These are phyloP conservation scores for Thysanoteuthis rhombus DNA, from an alignment of 2,888 invertebrate genomes.

Conservation along the genomic window DNA sequence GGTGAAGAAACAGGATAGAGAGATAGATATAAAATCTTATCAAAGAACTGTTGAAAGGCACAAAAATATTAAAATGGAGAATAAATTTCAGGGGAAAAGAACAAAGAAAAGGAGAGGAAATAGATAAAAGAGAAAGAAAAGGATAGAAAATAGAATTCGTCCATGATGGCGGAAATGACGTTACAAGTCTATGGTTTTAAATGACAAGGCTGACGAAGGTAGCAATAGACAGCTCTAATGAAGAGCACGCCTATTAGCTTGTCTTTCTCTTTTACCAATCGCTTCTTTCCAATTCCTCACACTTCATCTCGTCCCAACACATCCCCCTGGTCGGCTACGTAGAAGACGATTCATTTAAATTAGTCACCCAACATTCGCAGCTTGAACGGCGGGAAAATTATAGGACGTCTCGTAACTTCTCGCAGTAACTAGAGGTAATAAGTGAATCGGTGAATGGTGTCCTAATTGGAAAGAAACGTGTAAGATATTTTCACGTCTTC, in stretches of 20 bases:
- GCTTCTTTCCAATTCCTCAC: not conserved
- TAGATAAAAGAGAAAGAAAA: not conserved
- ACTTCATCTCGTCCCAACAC: not conserved
- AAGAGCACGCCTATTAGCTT: not conserved
- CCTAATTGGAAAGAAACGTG: not conserved
- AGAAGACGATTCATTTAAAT: not conserved
- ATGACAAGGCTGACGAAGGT: not conserved
- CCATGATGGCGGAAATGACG: not conserved
- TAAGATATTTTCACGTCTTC: not conserved
- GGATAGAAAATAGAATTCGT: not conserved
- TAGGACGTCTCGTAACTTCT: not conserved
- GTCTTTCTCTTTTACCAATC: not conserved
- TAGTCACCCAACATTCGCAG: not conserved
- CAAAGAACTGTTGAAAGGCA: too few relatives aligned
- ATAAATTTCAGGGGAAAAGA: not conserved
- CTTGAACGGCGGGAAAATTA: conserved; percentile 12
- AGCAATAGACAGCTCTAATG: not conserved
- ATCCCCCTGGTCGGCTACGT: not conserved
- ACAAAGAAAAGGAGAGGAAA: not conserved
- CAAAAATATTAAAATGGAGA: too few relatives aligned
- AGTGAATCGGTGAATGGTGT: not conserved
- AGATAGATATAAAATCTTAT: too few relatives aligned
- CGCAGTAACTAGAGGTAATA: not conserved
- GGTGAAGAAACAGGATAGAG: too few relatives aligned
- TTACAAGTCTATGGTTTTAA: not conserved